Conservation (phyloP, 2,888 invertebrate genomes). For the Prenolepis imparis region DNA sequence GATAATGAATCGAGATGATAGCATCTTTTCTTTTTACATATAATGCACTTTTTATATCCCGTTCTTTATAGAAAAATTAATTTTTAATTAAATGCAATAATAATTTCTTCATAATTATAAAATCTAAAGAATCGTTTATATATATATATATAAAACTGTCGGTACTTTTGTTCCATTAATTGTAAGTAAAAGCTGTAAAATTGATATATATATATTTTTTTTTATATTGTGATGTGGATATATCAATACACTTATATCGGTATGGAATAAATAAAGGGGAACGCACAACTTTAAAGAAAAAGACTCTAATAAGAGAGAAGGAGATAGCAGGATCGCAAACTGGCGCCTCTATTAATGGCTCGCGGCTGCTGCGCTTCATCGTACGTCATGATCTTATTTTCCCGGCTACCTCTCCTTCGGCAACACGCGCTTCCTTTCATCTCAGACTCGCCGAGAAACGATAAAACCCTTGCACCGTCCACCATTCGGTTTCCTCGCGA, state of each 20-base stretch:
- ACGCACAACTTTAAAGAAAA: conserved; percentile 14
- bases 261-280: neutral
- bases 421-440: conserved; percentile 73
- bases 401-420: conserved; percentile 55
- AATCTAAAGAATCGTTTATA: neutral
- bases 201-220: neutral
- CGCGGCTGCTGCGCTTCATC: conserved; percentile 61
- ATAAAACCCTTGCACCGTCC: conserved; percentile 62
- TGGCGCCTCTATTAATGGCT: conserved; percentile 77
- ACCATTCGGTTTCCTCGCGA: conserved; percentile 64
- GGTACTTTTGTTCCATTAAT: neutral
- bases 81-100: neutral
- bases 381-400: conserved; percentile 76
- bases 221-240: neutral
- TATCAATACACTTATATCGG: neutral
- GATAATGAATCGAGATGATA: neutral
- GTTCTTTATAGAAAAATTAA: neutral
- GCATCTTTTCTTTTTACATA: neutral
- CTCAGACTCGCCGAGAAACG: conserved; percentile 65
- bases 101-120: neutral
- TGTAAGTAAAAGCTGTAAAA: neutral
- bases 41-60: neutral
- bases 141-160: neutral
- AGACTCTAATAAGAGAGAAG: conserved; percentile 8
- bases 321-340: conserved; percentile 51